phyloP scores from a whole-genome alignment of 2,113 vertebrate genomes.

The Chascanopsetta lugubris region DNA sequence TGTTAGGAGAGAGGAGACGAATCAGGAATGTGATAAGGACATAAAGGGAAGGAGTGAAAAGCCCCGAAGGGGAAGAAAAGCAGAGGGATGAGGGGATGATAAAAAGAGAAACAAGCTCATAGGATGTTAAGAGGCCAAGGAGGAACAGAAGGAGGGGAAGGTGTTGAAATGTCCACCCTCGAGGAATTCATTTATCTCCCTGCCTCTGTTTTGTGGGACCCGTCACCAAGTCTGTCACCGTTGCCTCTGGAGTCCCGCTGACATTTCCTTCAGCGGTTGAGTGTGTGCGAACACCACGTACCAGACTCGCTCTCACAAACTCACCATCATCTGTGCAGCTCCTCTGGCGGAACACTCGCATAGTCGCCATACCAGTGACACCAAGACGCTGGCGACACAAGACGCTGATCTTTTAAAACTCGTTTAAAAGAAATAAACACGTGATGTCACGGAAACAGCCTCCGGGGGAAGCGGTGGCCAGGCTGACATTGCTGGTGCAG shows the following conservation, averaged over 20 bases:
- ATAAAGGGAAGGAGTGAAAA: conserved; percentile 8
- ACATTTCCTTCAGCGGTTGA: conserved; percentile 75
- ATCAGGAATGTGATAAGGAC: not conserved
- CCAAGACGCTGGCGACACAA: conserved; percentile 52
- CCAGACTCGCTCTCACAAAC: conserved; percentile 61
- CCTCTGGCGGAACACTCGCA: conserved; percentile 50
- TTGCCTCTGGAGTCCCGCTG: conserved; percentile 59
- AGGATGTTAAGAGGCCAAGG: conserved; percentile 11
- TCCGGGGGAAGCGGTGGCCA: not conserved
- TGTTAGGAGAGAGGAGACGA: not conserved
- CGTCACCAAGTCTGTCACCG: conserved; percentile 56
- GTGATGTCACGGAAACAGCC: conserved; percentile 16
- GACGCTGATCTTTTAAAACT: conserved; percentile 28
- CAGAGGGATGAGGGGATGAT: conserved; percentile 8
- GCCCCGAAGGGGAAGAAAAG: not conserved
- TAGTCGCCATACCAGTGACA: conserved; percentile 51
- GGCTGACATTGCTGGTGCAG: conserved; percentile 2
- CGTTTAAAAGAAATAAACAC: conserved; percentile 13
- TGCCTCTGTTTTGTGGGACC: conserved; percentile 34
- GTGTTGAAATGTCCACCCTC: conserved; percentile 58
- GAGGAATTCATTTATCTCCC: conserved; percentile 64
- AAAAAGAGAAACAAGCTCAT: conserved; percentile 18
- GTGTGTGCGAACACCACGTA: conserved; percentile 63
- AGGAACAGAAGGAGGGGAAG: conserved; percentile 25
- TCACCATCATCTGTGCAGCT: conserved; percentile 47